Conservation (phyloP, 2,888 invertebrate species). For the Acleris laterana region DNA sequence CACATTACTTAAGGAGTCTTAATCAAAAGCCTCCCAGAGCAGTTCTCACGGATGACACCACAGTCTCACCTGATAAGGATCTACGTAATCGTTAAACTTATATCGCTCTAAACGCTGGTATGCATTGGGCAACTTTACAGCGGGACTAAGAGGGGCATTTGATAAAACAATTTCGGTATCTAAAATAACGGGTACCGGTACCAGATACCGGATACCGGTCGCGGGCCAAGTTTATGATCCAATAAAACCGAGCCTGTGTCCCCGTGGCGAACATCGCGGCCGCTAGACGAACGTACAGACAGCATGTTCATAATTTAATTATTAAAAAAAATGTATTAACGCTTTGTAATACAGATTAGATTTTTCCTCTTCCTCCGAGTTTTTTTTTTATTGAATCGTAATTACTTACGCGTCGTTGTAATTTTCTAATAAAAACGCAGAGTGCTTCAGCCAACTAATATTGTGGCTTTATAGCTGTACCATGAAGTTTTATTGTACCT, state of each 20-base stretch:
- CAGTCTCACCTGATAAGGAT: conserved; percentile 16
- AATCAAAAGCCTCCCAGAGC: neutral
- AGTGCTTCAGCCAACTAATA: too few relatives aligned
- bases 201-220: conserved; percentile 65
- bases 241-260: conserved; percentile 73
- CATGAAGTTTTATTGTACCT: too few relatives aligned
- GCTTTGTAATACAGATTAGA: too few relatives aligned
- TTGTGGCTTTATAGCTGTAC: too few relatives aligned
- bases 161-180: conserved; percentile 65
- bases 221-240: conserved; percentile 64
- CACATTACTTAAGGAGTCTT: neutral
- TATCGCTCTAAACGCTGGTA: conserved; percentile 22
- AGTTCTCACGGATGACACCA: conserved; percentile 20
- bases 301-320: conserved; percentile 44
- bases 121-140: conserved; percentile 36
- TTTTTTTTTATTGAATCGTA: too few relatives aligned
- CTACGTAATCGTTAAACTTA: conserved; percentile 20
- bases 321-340: neutral
- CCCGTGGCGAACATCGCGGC: conserved; percentile 57
- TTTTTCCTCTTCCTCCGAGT: neutral
- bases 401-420: too few relatives aligned
- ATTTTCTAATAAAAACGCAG: too few relatives aligned
- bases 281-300: conserved; percentile 49
- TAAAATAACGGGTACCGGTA: conserved; percentile 58
- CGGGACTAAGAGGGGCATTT: conserved; percentile 55